A percentile compares a stretch with the other conserved stretches of the same genome.
Conservation (phyloP, 23 tunicate species). For the Ciona savignyi region DNA sequence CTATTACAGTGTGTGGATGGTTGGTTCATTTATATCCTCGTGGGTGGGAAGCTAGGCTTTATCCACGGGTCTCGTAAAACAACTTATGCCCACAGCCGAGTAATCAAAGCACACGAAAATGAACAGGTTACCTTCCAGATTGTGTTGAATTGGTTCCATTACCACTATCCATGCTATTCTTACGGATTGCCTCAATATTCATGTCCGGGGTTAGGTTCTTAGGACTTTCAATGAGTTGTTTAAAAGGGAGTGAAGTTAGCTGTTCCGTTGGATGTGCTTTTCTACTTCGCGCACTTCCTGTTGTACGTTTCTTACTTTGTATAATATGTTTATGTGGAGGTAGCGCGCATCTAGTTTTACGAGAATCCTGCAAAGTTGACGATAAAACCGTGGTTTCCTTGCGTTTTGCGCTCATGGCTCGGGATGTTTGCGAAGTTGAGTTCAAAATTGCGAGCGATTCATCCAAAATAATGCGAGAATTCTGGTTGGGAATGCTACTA, state of each 20-base stretch:
- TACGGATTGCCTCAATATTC: neutral
- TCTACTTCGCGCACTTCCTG: neutral
- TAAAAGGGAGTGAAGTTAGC: too few species aligned
- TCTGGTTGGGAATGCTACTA: conserved; percentile 27
- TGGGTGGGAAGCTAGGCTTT: too few species aligned
- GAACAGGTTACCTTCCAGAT: conserved; percentile 11
- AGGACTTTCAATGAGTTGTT: too few species aligned
- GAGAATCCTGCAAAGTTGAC: neutral
- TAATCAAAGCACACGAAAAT: too few species aligned
- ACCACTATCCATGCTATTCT: conserved; percentile 7
- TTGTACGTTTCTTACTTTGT: neutral
- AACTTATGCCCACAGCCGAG: too few species aligned
- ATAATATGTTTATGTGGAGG: neutral
- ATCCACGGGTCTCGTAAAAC: too few species aligned
- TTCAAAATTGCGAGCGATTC: conserved; percentile 17
- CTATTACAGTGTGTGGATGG: too few species aligned
- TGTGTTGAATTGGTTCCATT: conserved; percentile 2
- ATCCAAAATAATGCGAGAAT: conserved; percentile 15
- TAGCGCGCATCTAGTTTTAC: neutral
- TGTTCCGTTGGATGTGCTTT: too few species aligned
- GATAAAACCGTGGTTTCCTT: neutral
- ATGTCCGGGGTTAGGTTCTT: too few species aligned
- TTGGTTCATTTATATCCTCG: too few species aligned
- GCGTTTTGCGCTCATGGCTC: neutral
- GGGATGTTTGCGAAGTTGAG: neutral